Conservation (phyloP, 1,140 invertebrate species). For the Hydropsyche tenuis region DNA sequence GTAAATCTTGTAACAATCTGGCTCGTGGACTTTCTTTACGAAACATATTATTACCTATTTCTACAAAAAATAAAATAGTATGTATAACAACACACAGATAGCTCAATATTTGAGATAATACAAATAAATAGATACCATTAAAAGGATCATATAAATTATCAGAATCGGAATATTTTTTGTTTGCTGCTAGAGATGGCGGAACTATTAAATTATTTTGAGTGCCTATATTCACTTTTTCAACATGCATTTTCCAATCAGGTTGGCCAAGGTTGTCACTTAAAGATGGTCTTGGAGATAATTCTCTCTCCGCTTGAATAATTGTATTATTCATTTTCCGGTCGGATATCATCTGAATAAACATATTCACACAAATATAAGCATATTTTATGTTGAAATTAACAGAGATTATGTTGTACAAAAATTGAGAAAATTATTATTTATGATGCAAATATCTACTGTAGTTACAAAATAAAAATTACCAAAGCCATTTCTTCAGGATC, state of each 20-base stretch:
- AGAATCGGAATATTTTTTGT: slow-evolving; percentile 22
- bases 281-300: slow-evolving; percentile 54
- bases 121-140: slow-evolving; percentile 23
- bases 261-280: slow-evolving; percentile 12
- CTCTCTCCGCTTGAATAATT: slow-evolving; percentile 55
- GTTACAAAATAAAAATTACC: slow-evolving; percentile 27
- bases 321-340: slow-evolving; percentile 35
- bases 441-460: no score
- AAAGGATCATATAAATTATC: slow-evolving; percentile 29
- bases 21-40: slow-evolving; percentile 49
- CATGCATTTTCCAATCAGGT: slow-evolving; percentile 46
- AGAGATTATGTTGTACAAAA: no score
- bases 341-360: slow-evolving; percentile 27
- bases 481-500: slow-evolving; percentile 44
- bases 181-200: slow-evolving; percentile 30
- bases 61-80: slow-evolving; percentile 22
- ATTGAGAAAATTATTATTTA: no score
- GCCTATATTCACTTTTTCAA: slow-evolving; percentile 48
- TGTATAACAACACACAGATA: no score
- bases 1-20: slow-evolving; percentile 50
- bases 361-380: no score
- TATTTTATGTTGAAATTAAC: no score
- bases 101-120: no score
- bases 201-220: slow-evolving; percentile 50
- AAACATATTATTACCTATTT: slow-evolving; percentile 38